Evolutionary conservation across 2,113 vertebrate species (phyloP).

Genomic region (Camelus dromedarius): DNA sequence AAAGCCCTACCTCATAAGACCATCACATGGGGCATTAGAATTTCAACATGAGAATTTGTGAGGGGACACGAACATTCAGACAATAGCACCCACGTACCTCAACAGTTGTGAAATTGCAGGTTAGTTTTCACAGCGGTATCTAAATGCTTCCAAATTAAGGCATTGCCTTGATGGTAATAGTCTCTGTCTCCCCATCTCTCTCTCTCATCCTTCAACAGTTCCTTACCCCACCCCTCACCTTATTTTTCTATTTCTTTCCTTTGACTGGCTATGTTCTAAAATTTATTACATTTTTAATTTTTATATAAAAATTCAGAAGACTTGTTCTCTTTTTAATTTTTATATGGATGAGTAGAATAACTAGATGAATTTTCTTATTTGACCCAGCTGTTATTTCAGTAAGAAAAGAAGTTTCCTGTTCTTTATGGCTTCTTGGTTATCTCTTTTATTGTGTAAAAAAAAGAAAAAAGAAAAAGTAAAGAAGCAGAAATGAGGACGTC

Average conservation of each 20-base stretch:
- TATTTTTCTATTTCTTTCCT: conserved; percentile 3
- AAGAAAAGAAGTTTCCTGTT: neutral
- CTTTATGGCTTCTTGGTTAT: neutral
- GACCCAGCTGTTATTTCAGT: neutral
- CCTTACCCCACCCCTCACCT: neutral
- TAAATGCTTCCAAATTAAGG: neutral
- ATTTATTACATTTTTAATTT: neutral
- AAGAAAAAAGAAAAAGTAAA: neutral
- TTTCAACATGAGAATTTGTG: neutral
- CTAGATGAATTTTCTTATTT: neutral
- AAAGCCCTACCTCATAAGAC: neutral
- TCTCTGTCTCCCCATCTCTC: neutral
- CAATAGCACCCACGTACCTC: neutral
- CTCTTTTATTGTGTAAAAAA: neutral
- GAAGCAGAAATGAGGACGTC: neutral
- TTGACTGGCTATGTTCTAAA: conserved; percentile 11
- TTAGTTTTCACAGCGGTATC: neutral
- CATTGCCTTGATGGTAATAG: neutral
- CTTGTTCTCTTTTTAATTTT: neutral
- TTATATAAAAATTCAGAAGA: neutral
- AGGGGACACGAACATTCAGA: neutral
- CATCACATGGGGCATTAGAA: neutral
- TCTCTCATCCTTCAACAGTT: neutral
- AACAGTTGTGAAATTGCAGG: neutral
- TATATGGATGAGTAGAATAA: neutral